Percentiles rank a stretch among this genome's conserved stretches.
Evolutionary conservation across 2,797 vertebrate species (phyloP).

Genomic region (Parotocinclus haroldoi): DNA sequence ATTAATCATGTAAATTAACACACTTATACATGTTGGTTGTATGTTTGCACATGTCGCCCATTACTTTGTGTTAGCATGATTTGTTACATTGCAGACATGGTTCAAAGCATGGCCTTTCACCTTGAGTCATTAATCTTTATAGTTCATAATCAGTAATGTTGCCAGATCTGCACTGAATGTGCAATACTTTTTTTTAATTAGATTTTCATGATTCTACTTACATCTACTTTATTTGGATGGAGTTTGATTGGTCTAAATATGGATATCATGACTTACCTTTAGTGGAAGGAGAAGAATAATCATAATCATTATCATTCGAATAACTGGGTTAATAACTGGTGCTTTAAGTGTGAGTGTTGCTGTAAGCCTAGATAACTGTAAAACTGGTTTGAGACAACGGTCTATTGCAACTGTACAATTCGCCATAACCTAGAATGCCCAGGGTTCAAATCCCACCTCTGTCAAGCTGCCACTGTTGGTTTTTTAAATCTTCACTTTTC

Average conservation of each 20-base stretch:
- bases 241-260: background rate
- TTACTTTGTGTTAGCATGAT: background rate
- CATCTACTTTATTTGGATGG: background rate
- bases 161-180: background rate
- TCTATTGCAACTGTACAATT: no score
- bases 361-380: no score
- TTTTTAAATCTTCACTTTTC: slow-evolving; percentile 6
- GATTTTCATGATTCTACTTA: background rate
- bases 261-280: background rate
- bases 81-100: background rate
- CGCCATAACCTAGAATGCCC: no score
- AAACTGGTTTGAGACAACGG: no score
- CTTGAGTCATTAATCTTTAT: slow-evolving; percentile 4
- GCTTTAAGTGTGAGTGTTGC: background rate
- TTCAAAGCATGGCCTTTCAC: slow-evolving; percentile 5
- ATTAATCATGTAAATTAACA: background rate
- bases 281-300: slow-evolving; percentile 1
- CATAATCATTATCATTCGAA: slow-evolving; percentile 13
- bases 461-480: no score
- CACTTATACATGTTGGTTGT: background rate
- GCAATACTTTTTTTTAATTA: background rate
- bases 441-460: no score
- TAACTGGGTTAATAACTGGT: slow-evolving; percentile 27
- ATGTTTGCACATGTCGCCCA: background rate
- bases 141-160: slow-evolving; percentile 3